Evolutionary conservation across 2,113 vertebrate species (phyloP).

Genomic region (Apteryx mantelli): DNA sequence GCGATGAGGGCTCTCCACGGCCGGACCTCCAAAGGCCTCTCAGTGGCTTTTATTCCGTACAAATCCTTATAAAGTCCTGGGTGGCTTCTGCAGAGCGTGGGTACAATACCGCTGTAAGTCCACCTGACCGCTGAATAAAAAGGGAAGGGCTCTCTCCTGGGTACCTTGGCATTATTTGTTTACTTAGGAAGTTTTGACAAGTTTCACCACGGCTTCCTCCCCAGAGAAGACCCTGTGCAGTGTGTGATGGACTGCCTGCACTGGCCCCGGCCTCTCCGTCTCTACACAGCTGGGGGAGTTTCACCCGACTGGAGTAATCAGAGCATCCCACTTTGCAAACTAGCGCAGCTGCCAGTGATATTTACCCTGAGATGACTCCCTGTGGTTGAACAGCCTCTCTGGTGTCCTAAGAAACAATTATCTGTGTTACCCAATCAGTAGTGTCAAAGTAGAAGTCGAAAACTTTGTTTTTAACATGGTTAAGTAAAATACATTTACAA

Average conservation of each 20-base stretch:
- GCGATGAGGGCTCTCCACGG: too few relatives aligned
- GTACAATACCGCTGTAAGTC: too few relatives aligned
- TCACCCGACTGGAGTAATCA: not conserved
- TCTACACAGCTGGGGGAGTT: not conserved
- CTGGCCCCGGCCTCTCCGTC: fast-evolving
- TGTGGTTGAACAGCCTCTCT: not conserved
- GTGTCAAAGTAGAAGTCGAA: slow-evolving; percentile 1
- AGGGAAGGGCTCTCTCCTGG: not conserved
- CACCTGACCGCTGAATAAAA: not conserved
- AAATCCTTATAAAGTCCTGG: fast-evolving
- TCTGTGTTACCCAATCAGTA: slow-evolving; percentile 11
- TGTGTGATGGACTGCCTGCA: fast-evolving
- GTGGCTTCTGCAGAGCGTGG: too few relatives aligned
- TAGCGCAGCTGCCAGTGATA: not conserved
- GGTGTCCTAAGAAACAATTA: not conserved
- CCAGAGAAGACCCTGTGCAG: fast-evolving
- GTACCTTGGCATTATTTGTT: not conserved
- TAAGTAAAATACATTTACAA: not conserved
- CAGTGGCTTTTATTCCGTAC: fast-evolving
- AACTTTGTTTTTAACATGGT: not conserved
- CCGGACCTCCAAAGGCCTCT: not conserved
- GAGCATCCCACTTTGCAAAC: not conserved
- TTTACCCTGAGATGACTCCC: not conserved
- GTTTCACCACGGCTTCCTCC: not conserved
- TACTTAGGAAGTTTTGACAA: not conserved